Base-by-base conservation (phyloP, 2,113 vertebrate species). In the Sakesphorus luctuosus region DNA sequence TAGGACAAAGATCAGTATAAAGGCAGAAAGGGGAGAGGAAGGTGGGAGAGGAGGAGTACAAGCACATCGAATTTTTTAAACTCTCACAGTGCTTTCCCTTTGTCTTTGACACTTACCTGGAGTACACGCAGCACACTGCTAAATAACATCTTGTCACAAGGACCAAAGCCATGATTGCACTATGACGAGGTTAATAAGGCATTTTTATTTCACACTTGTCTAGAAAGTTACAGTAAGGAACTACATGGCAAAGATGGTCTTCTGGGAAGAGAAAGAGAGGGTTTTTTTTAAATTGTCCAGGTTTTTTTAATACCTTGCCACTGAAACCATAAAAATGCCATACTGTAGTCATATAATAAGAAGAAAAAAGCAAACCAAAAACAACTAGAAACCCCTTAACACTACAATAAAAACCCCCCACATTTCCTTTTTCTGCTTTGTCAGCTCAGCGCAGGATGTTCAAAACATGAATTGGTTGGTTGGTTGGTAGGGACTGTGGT, bases 171-270 rank as follows among this genome's bases (percentile, higher is more conserved):
- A 50, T 46, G 62, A 69, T 93, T 84, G 18, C 26, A 13, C 20
- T 73, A 36, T n/a, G 68, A 47, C 12, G 21, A 49, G 40, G 43
- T 84, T 76, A 78, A 44, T 36, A 68, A 68, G 13, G 20, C 19
- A 87, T 55, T 82, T 91, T 68, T 89, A 53, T 79, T 92, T 89
- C 84, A 75, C 13, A 25, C 73, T 81, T 92, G 23, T 86, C 67
- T 58, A 26, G 86, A 68, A 82, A 75, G 21, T n/a, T 56, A 18
- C 15, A 79, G 49, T 36, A 40, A 76, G 44, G 58, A 76, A 79
- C 24, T 6, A 1, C 36, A 69, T 1, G 2, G 35, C 50, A 79
- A 84, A 84, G 24, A 75, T 44, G 4, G 91, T 79, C 35, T 81
- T 91, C 33, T 3, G 0, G 15, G 61, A 82, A 71, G 35, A 88